Percentiles rank a stretch among this genome's conserved stretches.
Conservation (phyloP, 2,113 vertebrate species). For the Potamarius usumacintae region DNA sequence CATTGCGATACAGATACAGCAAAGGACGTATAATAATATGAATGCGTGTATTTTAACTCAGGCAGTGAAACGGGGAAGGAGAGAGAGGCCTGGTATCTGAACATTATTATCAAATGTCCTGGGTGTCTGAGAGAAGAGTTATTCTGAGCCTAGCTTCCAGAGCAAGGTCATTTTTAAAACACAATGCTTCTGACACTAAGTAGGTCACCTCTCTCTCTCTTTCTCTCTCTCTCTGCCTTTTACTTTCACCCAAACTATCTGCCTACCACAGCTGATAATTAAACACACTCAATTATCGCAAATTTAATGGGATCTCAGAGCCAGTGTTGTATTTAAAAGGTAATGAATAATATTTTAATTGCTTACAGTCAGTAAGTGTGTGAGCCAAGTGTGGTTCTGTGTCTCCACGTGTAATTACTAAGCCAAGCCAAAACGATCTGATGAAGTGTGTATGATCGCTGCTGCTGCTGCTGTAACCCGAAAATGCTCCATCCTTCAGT, state of each 20-base stretch:
- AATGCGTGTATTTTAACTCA: slow-evolving; percentile 32
- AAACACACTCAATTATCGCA: slow-evolving; percentile 82
- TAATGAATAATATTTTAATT: slow-evolving; percentile 85
- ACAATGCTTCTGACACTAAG: slow-evolving; percentile 75
- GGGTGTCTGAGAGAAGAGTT: slow-evolving; percentile 66
- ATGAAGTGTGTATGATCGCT: slow-evolving; percentile 28
- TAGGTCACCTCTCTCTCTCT: slow-evolving; percentile 72
- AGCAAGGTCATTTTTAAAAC: slow-evolving; percentile 82
- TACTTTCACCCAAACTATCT: slow-evolving; percentile 74
- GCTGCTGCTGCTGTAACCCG: slow-evolving; percentile 16
- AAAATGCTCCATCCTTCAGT: not conserved
- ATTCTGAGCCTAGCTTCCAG: slow-evolving; percentile 75
- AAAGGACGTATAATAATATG: not conserved
- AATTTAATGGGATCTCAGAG: slow-evolving; percentile 81
- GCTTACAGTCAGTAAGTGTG: slow-evolving; percentile 76
- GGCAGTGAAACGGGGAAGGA: slow-evolving; percentile 17
- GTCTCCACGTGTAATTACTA: slow-evolving; percentile 77
- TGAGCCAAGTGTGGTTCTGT: slow-evolving; percentile 70
- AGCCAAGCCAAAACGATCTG: slow-evolving; percentile 53
- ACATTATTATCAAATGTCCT: slow-evolving; percentile 53
- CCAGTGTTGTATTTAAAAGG: slow-evolving; percentile 81
- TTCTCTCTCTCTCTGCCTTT: slow-evolving; percentile 62
- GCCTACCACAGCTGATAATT: slow-evolving; percentile 76
- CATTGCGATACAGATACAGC: not conserved
- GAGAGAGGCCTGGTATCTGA: slow-evolving; percentile 41